Base-by-base conservation (phyloP, 2,888 invertebrate genomes). In the Cryptus viduatorius region DNA sequence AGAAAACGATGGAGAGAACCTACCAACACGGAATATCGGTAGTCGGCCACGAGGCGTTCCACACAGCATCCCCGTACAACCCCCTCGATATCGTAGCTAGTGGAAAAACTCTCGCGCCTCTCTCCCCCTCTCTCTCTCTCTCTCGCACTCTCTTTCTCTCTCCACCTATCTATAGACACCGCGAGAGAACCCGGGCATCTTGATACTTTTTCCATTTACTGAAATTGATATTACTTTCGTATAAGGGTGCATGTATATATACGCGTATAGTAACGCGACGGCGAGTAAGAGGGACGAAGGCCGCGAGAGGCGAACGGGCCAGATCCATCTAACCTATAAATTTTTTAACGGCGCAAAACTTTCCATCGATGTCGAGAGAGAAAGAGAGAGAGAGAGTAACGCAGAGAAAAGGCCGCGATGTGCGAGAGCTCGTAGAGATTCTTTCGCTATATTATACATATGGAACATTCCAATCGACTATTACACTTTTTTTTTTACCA, bases 161-260 rank as follows among this genome's bases (percentile, higher is more conserved):
- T 61, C 46, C 69, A 72, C 76, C 69, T 59, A 59, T 82, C 81
- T 78, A 75, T 76, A 76, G 79, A 80, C 65, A 72, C 73, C 79
- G 73, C 16, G 82, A 79, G 83, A 83, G 86, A 84, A 56, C 75
- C 80, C 79, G 85, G 86, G 89, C 89, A 90, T 91, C 89, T 90
- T 90, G 90, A 92, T 92, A 92, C 91, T 92, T 91, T 92, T 92
- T 90, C 92, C 91, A 91, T 91, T 91, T 92, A 90, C 90, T 89
- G 90, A 91, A 92, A 92, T 92, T 92, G 92, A 91, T 92, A 92
- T 92, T 92, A 90, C 91, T 91, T 91, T 88, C 81, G 87, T 86
- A 86, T 61, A 65, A 86, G 86, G 87, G 86, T 24, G 24, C 87
- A 83, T 86, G 83, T 84, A 53, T 78, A 83, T 85, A 82, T 83